Evolutionary conservation across 1,140 invertebrate genomes (phyloP).

Genomic region (Orius laevigatus): DNA sequence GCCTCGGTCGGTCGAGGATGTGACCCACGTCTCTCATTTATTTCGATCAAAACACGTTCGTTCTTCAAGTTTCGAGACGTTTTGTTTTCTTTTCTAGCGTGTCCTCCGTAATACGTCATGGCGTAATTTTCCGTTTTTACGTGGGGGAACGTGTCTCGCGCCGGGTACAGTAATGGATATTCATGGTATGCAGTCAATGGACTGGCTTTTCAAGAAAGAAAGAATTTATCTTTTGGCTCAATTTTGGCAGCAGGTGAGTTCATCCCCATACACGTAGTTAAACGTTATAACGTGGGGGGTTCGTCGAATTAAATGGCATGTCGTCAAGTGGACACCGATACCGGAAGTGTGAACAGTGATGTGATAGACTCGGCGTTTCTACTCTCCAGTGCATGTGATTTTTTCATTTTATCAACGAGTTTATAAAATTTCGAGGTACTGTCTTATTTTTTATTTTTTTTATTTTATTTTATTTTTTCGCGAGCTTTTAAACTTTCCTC

Average conservation of each 20-base stretch:
- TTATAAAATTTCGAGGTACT: conserved; percentile 3
- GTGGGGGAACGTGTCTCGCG: no score
- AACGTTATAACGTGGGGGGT: neutral
- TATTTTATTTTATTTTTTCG: neutral
- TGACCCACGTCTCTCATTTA: no score
- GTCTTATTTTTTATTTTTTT: conserved; percentile 5
- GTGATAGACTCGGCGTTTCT: neutral
- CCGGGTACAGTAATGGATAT: conserved; percentile 41
- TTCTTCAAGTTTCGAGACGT: no score
- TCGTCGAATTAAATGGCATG: neutral
- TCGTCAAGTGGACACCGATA: neutral
- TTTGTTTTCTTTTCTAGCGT: no score
- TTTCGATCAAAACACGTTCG: no score
- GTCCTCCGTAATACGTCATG: no score
- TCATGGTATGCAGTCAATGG: conserved; percentile 78
- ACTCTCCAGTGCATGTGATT: neutral
- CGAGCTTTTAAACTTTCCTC: neutral
- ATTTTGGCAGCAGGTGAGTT: conserved; percentile 83
- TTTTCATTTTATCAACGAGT: neutral
- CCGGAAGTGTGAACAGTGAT: conserved; percentile 1
- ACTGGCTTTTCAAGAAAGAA: conserved; percentile 89
- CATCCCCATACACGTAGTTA: neutral
- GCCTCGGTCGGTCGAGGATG: conserved; percentile 25
- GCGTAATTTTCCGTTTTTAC: no score
- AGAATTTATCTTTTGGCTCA: conserved; percentile 78